Evolutionary conservation across 2,888 invertebrate genomes (phyloP), one percentile per base, ranked within the genome.

Genomic region (Ophion costatus): DNA sequence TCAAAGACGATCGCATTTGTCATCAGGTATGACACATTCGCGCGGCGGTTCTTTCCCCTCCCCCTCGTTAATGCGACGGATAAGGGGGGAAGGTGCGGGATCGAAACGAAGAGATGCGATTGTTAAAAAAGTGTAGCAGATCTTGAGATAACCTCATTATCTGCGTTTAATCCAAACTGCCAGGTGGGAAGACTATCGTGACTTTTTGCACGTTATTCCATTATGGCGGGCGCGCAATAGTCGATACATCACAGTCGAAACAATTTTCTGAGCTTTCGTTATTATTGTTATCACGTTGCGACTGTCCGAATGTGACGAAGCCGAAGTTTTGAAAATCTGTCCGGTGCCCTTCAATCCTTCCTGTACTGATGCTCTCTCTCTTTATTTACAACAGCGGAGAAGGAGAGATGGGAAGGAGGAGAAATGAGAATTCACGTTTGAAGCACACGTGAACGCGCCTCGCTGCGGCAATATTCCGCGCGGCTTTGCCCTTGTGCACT

Each of bases 21-120:
- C 71, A 56, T 33, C 56, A 51, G 33, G n/a, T 33, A 57, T 71
- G 71, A 51, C 57, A 71, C 71, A 71, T 57, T 59, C 20, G 20
- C 11, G 11, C 20, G 59, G 9, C 20, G 7, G 57, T 57, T 70
- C 24, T 57, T n/a, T 57, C 22, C 10, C 17, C 22, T 20, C 22
- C 3, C 22, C 22, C 22, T 59, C 20, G 9, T 45, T 14, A 11
- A 45, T 45, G 14, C 45, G 14, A 45, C 14, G 45, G 45, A 45
- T 45, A 45, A 45, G 14, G 14, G 45, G 51, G 17, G 17, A 17
- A 51, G 51, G 51, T 4, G 14, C 51, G 51, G 0, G 51, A 14
- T 38, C 38, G 38, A 7, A 38, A 38, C 38, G 38, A 7, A 38
- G 38, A 24, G 11, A 2, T 0, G 69, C 7, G 57, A 38, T 57